phyloP scores from a whole-genome alignment of 2,797 vertebrate species.

The Balearica regulorum region DNA sequence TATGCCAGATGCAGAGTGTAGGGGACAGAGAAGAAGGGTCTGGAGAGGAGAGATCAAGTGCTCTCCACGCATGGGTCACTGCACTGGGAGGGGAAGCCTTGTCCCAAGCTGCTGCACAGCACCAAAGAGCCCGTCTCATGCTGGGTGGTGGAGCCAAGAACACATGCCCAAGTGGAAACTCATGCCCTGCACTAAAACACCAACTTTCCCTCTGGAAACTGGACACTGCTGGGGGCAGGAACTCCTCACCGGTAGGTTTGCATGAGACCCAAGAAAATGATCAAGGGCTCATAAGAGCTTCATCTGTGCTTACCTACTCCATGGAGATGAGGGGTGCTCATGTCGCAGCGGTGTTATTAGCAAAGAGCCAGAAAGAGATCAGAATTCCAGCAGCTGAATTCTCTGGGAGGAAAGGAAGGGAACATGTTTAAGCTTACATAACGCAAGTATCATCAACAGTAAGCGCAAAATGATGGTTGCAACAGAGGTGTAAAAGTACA shows the following conservation, averaged over 20 bases:
- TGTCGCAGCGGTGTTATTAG: background rate
- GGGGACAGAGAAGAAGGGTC: background rate
- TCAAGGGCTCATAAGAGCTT: background rate
- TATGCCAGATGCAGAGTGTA: background rate
- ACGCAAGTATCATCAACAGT: background rate
- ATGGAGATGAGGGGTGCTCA: background rate
- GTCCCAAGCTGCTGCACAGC: background rate
- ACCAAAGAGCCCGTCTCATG: background rate
- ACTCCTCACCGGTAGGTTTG: background rate
- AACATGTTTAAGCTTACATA: background rate
- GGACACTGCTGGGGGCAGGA: background rate
- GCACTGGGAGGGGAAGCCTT: background rate
- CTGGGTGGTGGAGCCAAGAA: background rate
- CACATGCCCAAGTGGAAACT: background rate
- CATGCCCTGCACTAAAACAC: background rate
- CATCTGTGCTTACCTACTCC: background rate
- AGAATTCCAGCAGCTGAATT: background rate
- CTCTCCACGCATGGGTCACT: background rate
- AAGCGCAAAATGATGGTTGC: slow-evolving; percentile 16
- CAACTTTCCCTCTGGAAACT: background rate
- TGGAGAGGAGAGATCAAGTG: background rate
- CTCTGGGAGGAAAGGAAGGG: background rate
- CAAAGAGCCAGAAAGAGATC: background rate
- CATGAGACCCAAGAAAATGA: background rate
- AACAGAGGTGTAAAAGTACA: slow-evolving; percentile 29